Evolutionary conservation across 2,888 invertebrate species (phyloP), one percentile per base, ranked within the genome.

Genomic region (Hyles lineata): DNA sequence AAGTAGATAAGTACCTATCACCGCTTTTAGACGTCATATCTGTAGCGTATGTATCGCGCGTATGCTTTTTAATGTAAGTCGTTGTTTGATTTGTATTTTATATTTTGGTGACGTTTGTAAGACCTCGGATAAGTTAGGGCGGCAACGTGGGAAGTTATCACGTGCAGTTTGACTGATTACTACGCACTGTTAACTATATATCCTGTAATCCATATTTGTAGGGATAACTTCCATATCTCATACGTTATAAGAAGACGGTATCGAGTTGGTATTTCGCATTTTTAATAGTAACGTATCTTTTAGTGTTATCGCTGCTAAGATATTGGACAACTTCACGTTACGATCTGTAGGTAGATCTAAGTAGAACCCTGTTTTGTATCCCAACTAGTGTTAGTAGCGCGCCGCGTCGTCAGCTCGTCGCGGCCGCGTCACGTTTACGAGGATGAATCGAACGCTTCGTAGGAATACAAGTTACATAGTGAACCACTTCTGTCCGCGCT

Each of bases 21-120:
- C 76, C 21, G 79, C 78, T 78, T 78, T 74, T 62, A 74, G 73
- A 73, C 72, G 74, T 43, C 23, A 25, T 72, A 73, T 69, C 71
- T 29, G 21, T 59, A 60, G 4, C 21, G 9, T 17, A 67, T 55
- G n/a, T 55, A 67, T 50, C 67, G 67, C 43, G 63, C 43, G 63
- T 21, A 43, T 43, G 63, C 67, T 67, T 67, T 9, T 43, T 50
- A 6, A 50, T 43, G 35, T 67, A 67, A 50, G 67, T 17, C 43
- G 67, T 67, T 67, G 21, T 21, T 67, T 32, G 6, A 55, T 55
- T 62, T 67, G 21, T 67, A 67, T 67, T 67, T 67, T 43, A 50
- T 50, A 50, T 67, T 43, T 50, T 50, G 50, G 35, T 43, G 43
- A 67, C 23, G 67, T 67, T 67, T 50, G 67, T 23, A 21, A 43